A percentile compares a stretch with the other conserved stretches of the same genome.
Conservation (phyloP, 2,888 invertebrate genomes). For the Cetonia aurata region DNA sequence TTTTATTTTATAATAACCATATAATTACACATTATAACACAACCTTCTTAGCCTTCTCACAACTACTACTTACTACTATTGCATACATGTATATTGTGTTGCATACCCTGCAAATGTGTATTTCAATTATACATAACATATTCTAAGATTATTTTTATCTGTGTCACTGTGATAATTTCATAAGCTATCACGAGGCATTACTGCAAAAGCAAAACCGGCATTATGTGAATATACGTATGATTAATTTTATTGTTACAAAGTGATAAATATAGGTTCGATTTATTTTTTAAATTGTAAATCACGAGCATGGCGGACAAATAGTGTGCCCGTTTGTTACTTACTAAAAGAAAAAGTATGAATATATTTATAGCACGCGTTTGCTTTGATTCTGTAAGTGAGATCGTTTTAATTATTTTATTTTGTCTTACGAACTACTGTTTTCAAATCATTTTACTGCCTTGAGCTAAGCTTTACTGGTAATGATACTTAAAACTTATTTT, state of each 20-base stretch:
- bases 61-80: too few species aligned
- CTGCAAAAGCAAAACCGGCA: constrained; percentile 49
- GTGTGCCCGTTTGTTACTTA: constrained; percentile 56
- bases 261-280: constrained; percentile 57
- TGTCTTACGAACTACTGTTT: background rate
- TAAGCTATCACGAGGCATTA: constrained; percentile 29
- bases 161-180: constrained; percentile 45
- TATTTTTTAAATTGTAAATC: constrained; percentile 61
- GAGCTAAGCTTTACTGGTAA: background rate
- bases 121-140: too few species aligned
- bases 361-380: constrained; percentile 52
- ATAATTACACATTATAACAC: too few species aligned
- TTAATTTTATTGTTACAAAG: constrained; percentile 64
- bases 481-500: constrained; percentile 4
- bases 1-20: too few species aligned
- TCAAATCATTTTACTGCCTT: background rate
- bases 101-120: too few species aligned
- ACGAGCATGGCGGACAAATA: constrained; percentile 40
- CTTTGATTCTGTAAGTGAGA: constrained; percentile 62
- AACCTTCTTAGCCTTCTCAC: too few species aligned
- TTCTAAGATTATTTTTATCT: constrained; percentile 14
- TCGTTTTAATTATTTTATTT: constrained; percentile 47
- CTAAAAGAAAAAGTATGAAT: constrained; percentile 54
- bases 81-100: too few species aligned
- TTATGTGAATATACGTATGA: constrained; percentile 59